These are phyloP conservation scores for Diabrotica balteata DNA, from an alignment of 2,888 invertebrate species.

Conservation along the genomic window DNA sequence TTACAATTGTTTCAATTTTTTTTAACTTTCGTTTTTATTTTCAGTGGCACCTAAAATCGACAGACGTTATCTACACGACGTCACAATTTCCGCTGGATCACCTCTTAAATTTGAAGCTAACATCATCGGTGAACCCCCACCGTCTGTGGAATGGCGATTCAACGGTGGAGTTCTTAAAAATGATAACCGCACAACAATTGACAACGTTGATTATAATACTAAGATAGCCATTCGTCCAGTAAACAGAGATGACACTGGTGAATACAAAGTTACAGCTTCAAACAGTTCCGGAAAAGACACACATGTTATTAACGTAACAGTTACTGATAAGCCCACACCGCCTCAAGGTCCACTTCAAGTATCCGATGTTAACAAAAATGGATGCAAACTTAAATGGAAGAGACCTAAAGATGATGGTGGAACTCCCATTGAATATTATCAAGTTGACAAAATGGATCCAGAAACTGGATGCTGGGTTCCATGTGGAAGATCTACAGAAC, in stretches of 20 bases:
- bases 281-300: constrained; percentile 88
- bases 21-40: constrained; percentile 40
- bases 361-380: constrained; percentile 90
- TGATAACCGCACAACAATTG: constrained; percentile 77
- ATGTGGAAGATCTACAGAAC: constrained; percentile 82
- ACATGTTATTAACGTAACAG: constrained; percentile 80
- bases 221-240: constrained; percentile 85
- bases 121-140: constrained; percentile 94
- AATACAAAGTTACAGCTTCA: constrained; percentile 84
- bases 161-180: constrained; percentile 77
- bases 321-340: constrained; percentile 85
- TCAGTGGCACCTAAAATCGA: constrained; percentile 95
- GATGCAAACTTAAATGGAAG: constrained; percentile 95
- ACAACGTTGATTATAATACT: constrained; percentile 86
- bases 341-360: constrained; percentile 92
- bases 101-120: constrained; percentile 92
- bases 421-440: constrained; percentile 92
- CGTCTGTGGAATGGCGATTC: constrained; percentile 91
- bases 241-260: constrained; percentile 82
- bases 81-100: constrained; percentile 90
- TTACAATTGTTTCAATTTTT: constrained; percentile 8
- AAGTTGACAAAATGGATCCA: constrained; percentile 93
- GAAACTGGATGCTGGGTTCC: constrained; percentile 90
- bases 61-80: constrained; percentile 86
- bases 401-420: constrained; percentile 95